phyloP scores from a whole-genome alignment of 2,113 vertebrate species.

The Condylura cristata region DNA sequence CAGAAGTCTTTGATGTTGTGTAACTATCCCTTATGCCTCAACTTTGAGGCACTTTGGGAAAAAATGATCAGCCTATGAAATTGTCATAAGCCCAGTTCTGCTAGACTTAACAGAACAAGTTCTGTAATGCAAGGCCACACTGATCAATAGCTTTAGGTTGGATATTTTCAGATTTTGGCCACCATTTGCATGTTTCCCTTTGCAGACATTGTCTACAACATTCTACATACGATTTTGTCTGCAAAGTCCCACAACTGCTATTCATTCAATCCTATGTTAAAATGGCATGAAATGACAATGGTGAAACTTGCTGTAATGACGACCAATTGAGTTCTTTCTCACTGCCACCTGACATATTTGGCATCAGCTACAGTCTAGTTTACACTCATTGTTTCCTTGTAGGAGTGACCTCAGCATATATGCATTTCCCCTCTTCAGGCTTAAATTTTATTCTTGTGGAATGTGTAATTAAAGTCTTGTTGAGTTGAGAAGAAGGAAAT shows the following conservation, averaged over 20 bases:
- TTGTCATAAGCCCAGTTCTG: neutral
- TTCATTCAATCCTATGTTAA: constrained; percentile 54
- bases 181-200: constrained; percentile 24
- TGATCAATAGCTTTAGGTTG: neutral
- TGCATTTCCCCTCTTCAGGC: constrained; percentile 46
- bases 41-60: neutral
- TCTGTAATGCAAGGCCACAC: neutral
- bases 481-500: constrained; percentile 66
- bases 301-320: constrained; percentile 27
- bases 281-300: constrained; percentile 43
- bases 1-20: neutral
- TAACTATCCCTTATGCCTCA: constrained; percentile 7
- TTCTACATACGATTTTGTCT: constrained; percentile 57
- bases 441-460: constrained; percentile 54
- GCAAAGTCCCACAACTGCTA: constrained; percentile 11
- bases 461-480: constrained; percentile 55
- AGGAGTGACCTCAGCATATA: constrained; percentile 41
- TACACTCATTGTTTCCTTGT: constrained; percentile 38
- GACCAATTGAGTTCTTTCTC: constrained; percentile 15
- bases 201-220: constrained; percentile 44
- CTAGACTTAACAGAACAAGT: neutral
- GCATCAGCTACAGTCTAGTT: neutral
- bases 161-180: constrained; percentile 4
- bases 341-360: constrained; percentile 10
- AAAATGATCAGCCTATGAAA: neutral